phyloP scores from a whole-genome alignment of 2,888 invertebrate genomes.

The Lutraria lutraria region DNA sequence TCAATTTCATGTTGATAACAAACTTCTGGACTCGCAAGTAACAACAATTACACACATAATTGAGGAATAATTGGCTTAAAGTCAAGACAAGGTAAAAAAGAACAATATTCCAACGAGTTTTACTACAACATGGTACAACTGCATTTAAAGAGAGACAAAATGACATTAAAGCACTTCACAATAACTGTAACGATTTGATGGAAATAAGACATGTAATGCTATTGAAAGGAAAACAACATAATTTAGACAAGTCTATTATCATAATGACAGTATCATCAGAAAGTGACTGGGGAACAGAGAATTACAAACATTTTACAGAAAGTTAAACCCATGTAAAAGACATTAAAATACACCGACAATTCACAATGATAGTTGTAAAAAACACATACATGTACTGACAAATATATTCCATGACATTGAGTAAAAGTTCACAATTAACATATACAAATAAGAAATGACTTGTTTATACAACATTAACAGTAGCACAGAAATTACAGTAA shows the following conservation, averaged over 20 bases:
- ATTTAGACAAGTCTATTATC: too few species aligned
- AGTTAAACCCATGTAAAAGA: not conserved
- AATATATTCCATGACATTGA: conserved; percentile 4
- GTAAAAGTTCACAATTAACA: conserved; percentile 3
- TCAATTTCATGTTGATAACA: not conserved
- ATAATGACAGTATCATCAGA: too few species aligned
- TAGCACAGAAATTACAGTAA: too few species aligned
- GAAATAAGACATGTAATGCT: not conserved
- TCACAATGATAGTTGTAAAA: not conserved
- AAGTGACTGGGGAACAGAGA: too few species aligned
- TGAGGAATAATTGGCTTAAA: not conserved
- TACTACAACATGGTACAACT: not conserved
- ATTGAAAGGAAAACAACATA: not conserved
- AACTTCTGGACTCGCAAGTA: not conserved
- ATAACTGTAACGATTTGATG: not conserved
- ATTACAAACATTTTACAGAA: too few species aligned
- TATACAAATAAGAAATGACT: not conserved
- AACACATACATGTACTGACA: not conserved
- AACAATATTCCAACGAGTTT: not conserved
- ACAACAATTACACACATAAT: not conserved
- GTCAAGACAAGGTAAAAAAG: not conserved
- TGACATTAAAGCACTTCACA: conserved; percentile 25
- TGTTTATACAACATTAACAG: too few species aligned
- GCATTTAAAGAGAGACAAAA: not conserved
- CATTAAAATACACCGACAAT: not conserved